phyloP scores from a whole-genome alignment of 1,140 invertebrate genomes.

The Heliconius congener region DNA sequence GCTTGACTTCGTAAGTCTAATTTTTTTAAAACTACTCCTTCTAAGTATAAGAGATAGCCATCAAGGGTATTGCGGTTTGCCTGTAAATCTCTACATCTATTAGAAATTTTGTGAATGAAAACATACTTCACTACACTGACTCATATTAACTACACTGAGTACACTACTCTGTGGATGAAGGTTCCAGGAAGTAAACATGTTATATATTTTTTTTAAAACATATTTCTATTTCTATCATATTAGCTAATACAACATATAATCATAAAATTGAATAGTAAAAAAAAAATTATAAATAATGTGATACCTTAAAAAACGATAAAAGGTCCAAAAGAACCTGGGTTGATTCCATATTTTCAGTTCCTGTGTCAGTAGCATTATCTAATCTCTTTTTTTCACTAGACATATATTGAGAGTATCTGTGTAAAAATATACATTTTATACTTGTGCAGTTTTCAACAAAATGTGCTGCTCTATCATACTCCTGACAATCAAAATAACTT shows the following conservation, averaged over 20 bases:
- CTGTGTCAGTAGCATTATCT: constrained; percentile 90
- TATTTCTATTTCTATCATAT: too few species aligned
- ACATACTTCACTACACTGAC: not conserved
- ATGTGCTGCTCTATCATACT: constrained; percentile 95
- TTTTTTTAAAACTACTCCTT: constrained; percentile 95
- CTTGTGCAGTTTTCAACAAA: constrained; percentile 88
- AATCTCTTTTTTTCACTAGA: constrained; percentile 93
- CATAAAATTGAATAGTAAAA: too few species aligned
- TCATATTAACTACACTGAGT: too few species aligned
- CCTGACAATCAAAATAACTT: constrained; percentile 95
- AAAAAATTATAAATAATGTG: not conserved
- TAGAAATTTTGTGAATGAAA: constrained; percentile 56
- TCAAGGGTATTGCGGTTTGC: constrained; percentile 87
- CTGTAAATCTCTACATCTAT: constrained; percentile 70
- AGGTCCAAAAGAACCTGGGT: constrained; percentile 73
- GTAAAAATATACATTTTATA: constrained; percentile 87
- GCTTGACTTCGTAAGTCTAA: constrained; percentile 87
- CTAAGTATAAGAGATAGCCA: constrained; percentile 94
- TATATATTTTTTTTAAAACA: too few species aligned
- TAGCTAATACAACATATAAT: too few species aligned
- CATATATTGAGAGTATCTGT: constrained; percentile 93
- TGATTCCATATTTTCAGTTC: constrained; percentile 75
- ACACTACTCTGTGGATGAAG: too few species aligned
- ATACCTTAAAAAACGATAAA: constrained; percentile 74
- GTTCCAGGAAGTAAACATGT: too few species aligned